Conservation (phyloP, 2,113 vertebrate species). For the Entelurus aequoreus region DNA sequence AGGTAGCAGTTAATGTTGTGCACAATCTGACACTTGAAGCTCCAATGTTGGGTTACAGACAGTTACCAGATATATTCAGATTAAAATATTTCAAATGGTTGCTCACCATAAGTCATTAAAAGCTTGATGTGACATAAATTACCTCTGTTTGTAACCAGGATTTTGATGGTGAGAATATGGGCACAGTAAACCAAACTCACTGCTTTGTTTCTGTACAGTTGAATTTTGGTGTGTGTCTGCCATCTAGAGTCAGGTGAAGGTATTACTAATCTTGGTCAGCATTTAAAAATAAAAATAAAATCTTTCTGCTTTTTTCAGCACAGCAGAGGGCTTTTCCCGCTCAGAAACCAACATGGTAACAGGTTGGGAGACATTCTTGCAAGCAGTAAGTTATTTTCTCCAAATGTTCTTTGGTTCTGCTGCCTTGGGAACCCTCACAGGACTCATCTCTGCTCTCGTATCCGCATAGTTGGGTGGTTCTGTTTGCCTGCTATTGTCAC, state of each 20-base stretch:
- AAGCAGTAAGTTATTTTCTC: constrained; percentile 92
- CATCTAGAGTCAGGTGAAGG: constrained; percentile 40
- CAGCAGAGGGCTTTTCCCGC: constrained; percentile 90
- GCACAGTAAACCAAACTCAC: not conserved
- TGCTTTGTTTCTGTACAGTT: not conserved
- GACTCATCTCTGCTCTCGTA: constrained; percentile 97
- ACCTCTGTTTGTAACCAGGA: not conserved
- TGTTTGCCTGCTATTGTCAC: not conserved
- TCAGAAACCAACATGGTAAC: constrained; percentile 83
- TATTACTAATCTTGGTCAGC: constrained; percentile 20
- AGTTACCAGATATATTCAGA: not conserved
- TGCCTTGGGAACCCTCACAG: constrained; percentile 92
- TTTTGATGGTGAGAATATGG: constrained; percentile 4
- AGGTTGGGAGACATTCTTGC: constrained; percentile 91
- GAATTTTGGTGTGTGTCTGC: constrained; percentile 31
- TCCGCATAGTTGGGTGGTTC: constrained; percentile 63
- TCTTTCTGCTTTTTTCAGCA: constrained; percentile 69
- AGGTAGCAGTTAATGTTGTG: no score
- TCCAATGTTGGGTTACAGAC: not conserved
- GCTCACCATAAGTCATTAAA: not conserved
- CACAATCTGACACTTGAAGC: not conserved
- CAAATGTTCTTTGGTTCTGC: constrained; percentile 99
- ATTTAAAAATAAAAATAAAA: not conserved
- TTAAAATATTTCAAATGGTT: not conserved
- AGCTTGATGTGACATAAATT: not conserved